A percentile compares a stretch with the other conserved stretches of the same genome.
These are phyloP conservation scores for Venturia canescens DNA, from an alignment of 1,140 invertebrate species.

Conservation along the genomic window DNA sequence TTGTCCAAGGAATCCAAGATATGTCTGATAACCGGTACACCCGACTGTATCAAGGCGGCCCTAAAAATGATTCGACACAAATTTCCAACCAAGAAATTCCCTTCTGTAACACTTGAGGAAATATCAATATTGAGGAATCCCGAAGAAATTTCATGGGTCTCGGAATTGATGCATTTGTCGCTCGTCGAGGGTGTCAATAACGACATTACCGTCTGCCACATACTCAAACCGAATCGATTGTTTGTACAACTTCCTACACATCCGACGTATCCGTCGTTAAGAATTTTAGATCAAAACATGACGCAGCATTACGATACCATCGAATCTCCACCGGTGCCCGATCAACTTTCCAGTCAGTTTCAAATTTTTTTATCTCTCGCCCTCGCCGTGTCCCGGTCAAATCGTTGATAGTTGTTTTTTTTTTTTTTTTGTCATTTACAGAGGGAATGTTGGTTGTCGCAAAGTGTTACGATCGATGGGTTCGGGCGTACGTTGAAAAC, in stretches of 20 bases:
- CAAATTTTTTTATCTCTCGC: background rate
- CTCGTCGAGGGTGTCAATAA: conserved; percentile 94
- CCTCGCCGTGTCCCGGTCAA: conserved; percentile 31
- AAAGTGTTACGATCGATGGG: conserved; percentile 90
- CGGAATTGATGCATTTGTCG: conserved; percentile 81
- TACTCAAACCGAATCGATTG: conserved; percentile 90
- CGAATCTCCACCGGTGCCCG: conserved; percentile 82
- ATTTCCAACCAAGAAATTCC: conserved; percentile 88
- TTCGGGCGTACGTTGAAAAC: conserved; percentile 89
- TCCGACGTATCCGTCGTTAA: conserved; percentile 90
- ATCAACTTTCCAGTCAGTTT: conserved; percentile 80
- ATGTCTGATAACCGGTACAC: conserved; percentile 89
- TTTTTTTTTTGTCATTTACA: conserved; percentile 72
- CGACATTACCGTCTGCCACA: conserved; percentile 91
- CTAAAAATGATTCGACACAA: conserved; percentile 89
- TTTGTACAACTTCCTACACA: conserved; percentile 97
- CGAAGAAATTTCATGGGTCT: conserved; percentile 59
- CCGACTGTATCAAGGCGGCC: conserved; percentile 86
- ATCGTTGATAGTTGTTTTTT: conserved; percentile 23
- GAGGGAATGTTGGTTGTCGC: conserved; percentile 93
- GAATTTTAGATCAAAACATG: conserved; percentile 86
- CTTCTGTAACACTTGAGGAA: conserved; percentile 87
- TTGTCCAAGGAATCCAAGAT: conserved; percentile 84
- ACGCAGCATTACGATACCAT: conserved; percentile 81
- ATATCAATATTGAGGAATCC: conserved; percentile 77